Evolutionary conservation across 2,888 invertebrate genomes (phyloP).

Genomic region (Gortyna flavago): DNA sequence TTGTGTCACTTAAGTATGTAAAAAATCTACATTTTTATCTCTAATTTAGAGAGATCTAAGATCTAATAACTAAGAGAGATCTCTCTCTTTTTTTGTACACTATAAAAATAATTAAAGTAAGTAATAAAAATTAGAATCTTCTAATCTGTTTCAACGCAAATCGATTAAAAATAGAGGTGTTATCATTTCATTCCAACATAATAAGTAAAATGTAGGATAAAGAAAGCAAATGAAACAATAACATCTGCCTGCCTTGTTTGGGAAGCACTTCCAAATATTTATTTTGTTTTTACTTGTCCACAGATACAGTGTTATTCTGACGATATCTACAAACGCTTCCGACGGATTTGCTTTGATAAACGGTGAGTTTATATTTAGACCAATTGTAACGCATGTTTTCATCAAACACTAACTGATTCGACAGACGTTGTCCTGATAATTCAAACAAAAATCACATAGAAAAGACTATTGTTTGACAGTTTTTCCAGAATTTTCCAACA

Average conservation of each 20-base stretch:
- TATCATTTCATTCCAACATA: slow-evolving; percentile 21
- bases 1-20: too few relatives aligned
- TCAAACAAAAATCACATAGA: neutral
- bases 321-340: slow-evolving; percentile 84
- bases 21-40: neutral
- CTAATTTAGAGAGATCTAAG: too few relatives aligned
- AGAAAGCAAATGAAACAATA: slow-evolving; percentile 37
- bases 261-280: slow-evolving; percentile 30
- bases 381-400: neutral
- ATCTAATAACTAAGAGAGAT: too few relatives aligned
- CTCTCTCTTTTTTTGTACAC: too few relatives aligned
- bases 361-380: slow-evolving; percentile 76
- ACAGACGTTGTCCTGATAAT: neutral
- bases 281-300: slow-evolving; percentile 63
- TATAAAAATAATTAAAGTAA: too few relatives aligned
- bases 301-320: slow-evolving; percentile 87
- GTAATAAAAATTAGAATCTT: too few relatives aligned
- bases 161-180: neutral
- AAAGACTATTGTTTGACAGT: neutral
- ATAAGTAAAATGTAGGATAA: slow-evolving; percentile 10
- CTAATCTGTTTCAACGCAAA: neutral
- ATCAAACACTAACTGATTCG: neutral
- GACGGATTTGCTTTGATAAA: slow-evolving; percentile 86
- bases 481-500: neutral
- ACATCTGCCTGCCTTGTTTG: slow-evolving; percentile 11